phyloP scores from a whole-genome alignment of 2,888 invertebrate species.

The Auanema sp. region DNA sequence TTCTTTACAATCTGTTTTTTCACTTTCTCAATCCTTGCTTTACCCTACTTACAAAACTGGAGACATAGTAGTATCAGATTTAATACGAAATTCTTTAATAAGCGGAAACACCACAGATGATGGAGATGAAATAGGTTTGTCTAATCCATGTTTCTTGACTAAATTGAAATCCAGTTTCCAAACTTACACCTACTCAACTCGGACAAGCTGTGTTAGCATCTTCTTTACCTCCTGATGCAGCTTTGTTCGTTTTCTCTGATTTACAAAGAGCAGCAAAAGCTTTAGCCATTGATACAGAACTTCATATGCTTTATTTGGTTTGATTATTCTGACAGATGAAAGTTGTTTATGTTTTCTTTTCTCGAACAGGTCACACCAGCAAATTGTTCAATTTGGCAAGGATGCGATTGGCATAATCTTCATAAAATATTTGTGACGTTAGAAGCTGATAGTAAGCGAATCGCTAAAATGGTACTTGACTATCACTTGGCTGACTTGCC shows the following conservation, averaged over 20 bases:
- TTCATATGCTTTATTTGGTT: constrained; percentile 91
- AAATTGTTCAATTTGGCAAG: constrained; percentile 76
- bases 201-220: constrained; percentile 90
- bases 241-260: constrained; percentile 83
- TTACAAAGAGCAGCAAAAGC: constrained; percentile 84
- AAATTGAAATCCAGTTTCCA: not conserved
- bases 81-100: constrained; percentile 14
- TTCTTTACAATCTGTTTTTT: constrained; percentile 10
- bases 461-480: constrained; percentile 78
- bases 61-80: constrained; percentile 13
- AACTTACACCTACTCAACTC: constrained; percentile 75
- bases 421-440: constrained; percentile 82
- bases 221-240: constrained; percentile 91
- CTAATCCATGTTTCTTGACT: not conserved
- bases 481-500: not conserved
- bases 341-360: constrained; percentile 4
- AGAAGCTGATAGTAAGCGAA: constrained; percentile 78
- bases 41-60: constrained; percentile 17
- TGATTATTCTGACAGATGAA: constrained; percentile 13
- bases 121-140: not conserved
- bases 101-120: constrained; percentile 1
- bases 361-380: constrained; percentile 77
- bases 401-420: constrained; percentile 74
- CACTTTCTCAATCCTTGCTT: constrained; percentile 18
- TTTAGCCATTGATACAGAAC: constrained; percentile 88